phyloP scores from a whole-genome alignment of 2,113 vertebrate species.

The Coregonus clupeaformis region DNA sequence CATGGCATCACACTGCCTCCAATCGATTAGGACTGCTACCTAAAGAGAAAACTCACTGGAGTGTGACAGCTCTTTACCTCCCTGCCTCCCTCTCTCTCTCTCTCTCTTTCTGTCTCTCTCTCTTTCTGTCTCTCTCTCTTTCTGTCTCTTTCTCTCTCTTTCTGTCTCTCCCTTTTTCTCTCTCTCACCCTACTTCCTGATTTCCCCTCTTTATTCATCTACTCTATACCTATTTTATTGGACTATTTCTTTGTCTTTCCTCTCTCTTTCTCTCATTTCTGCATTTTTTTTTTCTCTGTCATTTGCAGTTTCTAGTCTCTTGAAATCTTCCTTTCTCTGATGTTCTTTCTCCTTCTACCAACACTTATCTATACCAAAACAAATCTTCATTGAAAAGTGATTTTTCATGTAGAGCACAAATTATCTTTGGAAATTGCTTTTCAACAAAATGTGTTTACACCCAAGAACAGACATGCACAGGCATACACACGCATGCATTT shows the following conservation, averaged over 20 bases:
- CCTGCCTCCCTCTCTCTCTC: too few relatives aligned
- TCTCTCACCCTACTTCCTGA: background rate
- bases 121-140: background rate
- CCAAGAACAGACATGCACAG: background rate
- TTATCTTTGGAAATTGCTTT: too few relatives aligned
- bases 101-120: background rate
- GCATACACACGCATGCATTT: background rate
- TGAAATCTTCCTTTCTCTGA: too few relatives aligned
- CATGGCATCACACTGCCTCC: background rate
- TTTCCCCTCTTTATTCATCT: background rate
- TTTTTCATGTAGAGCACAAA: too few relatives aligned
- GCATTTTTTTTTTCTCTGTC: too few relatives aligned
- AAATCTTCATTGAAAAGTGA: too few relatives aligned
- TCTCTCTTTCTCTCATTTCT: too few relatives aligned
- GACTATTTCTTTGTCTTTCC: slow-evolving; percentile 40
- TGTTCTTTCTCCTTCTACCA: too few relatives aligned
- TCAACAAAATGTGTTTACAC: background rate
- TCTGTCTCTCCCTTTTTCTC: slow-evolving; percentile 16
- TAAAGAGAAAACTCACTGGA: background rate
- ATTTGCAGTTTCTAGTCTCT: too few relatives aligned
- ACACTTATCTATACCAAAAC: too few relatives aligned
- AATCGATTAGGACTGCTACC: background rate
- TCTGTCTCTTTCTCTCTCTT: background rate
- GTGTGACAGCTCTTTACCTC: background rate
- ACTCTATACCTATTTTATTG: slow-evolving; percentile 32